Evolutionary conservation across 2,113 vertebrate species (phyloP).

Genomic region (Cepphus grylle): DNA sequence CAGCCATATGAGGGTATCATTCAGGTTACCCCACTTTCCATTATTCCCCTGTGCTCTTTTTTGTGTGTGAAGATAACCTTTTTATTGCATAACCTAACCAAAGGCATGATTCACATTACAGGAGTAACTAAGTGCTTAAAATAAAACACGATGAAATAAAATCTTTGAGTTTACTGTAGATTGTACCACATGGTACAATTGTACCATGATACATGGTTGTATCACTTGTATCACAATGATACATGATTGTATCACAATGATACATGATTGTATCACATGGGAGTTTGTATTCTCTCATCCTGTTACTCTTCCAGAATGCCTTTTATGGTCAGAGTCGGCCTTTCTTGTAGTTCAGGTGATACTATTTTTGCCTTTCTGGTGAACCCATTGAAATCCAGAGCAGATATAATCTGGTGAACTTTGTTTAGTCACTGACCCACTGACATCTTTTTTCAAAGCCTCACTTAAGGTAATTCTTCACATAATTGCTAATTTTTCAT

Average conservation of each 20-base stretch:
- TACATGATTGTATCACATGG: not conserved
- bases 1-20: not conserved
- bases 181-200: no score
- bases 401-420: not conserved
- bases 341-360: not conserved
- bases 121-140: not conserved
- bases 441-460: not conserved
- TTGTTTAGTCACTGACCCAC: not conserved
- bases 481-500: not conserved
- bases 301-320: not conserved
- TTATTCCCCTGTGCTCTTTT: not conserved
- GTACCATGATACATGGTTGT: no score
- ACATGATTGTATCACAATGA: no score
- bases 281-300: not conserved
- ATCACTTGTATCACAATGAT: no score
- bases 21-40: not conserved
- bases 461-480: not conserved
- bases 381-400: not conserved
- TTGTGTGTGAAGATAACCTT: not conserved
- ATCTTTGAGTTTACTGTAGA: not conserved
- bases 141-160: not conserved
- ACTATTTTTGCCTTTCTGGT: not conserved
- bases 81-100: not conserved
- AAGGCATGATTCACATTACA: not conserved
- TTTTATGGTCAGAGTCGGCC: not conserved